Conservation (phyloP, 2,888 invertebrate species). For the Stegophylla sp. region DNA sequence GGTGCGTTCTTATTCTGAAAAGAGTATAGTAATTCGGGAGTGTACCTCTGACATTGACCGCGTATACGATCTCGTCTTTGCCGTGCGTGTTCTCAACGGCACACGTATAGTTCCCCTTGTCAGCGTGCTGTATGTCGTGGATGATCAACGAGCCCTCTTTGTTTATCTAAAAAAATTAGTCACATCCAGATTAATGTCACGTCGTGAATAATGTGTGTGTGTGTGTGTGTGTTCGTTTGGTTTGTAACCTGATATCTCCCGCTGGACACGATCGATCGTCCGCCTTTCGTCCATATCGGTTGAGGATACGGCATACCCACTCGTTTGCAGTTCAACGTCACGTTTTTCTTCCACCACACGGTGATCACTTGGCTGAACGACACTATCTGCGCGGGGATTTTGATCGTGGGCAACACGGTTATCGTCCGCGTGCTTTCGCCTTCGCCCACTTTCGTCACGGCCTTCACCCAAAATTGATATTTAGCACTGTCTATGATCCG, state of each 20-base stretch:
- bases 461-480: conserved; percentile 76
- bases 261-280: conserved; percentile 71
- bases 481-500: conserved; percentile 76
- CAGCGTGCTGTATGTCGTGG: conserved; percentile 78
- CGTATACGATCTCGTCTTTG: conserved; percentile 81
- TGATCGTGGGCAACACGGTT: conserved; percentile 75
- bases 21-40: background rate
- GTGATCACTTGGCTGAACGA: conserved; percentile 82
- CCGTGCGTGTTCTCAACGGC: conserved; percentile 84
- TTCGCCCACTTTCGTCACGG: conserved; percentile 83
- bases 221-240: no score
- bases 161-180: conserved; percentile 49
- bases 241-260: conserved; percentile 63
- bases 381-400: conserved; percentile 86
- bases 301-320: conserved; percentile 83
- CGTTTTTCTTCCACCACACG: conserved; percentile 87
- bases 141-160: conserved; percentile 77
- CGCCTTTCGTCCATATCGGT: conserved; percentile 81
- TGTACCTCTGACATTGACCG: conserved; percentile 69
- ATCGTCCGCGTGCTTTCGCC: conserved; percentile 81
- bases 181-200: conserved; percentile 1
- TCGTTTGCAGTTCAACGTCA: conserved; percentile 81
- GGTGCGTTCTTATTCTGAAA: no score
- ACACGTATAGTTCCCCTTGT: conserved; percentile 91
- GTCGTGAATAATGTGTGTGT: background rate